Base-by-base conservation (phyloP, 2,888 invertebrate genomes). In the Eupithecia centaureata region DNA sequence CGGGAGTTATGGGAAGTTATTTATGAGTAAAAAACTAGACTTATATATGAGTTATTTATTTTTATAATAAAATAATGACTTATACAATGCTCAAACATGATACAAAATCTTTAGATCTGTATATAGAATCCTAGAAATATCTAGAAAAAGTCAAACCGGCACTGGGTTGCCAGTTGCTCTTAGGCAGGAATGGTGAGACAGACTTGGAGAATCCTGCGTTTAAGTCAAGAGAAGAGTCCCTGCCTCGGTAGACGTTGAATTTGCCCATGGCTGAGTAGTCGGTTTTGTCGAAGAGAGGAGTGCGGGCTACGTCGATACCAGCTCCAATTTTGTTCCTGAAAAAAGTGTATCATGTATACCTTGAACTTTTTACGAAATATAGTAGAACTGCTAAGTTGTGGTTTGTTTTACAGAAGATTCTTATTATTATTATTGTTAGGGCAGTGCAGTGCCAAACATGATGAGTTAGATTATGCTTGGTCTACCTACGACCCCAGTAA, bases 181-280 rank as follows among this genome's bases (percentile, higher is more conserved):
- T 77, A 10, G 76, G 74, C 38, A 81, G 73, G 62, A 72, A 81
- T 0, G 86, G 85, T 0, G 83, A 81, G 15, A 81, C 73, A 3
- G 84, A 82, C 63, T 80, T 82, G 61, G 78, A 76, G 22, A 79
- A 59, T 1, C 85, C 86, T 30, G 86, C 85, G 64, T 77, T 84
- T 51, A 86, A 80, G 76, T 86, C 86, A n/a, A 86, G 60, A 1
- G 86, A 83, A 0, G 75, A 73, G 35, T 70, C 60, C 0, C 72
- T 77, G 5, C 61, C 64, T 1, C 73, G 78, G 73, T 82, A 84
- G 30, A 86, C 63, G 72, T 86, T 86, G 56, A 85, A 65, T 47
- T 85, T 86, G 0, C 85, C 85, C 18, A 47, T 77, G 0, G 82
- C 82, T 0, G 84, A 83, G 72, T 82, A 82, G 67, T 85, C 85